phyloP scores from a whole-genome alignment of 2,797 vertebrate genomes.

The Dendrocincla tyrannina region DNA sequence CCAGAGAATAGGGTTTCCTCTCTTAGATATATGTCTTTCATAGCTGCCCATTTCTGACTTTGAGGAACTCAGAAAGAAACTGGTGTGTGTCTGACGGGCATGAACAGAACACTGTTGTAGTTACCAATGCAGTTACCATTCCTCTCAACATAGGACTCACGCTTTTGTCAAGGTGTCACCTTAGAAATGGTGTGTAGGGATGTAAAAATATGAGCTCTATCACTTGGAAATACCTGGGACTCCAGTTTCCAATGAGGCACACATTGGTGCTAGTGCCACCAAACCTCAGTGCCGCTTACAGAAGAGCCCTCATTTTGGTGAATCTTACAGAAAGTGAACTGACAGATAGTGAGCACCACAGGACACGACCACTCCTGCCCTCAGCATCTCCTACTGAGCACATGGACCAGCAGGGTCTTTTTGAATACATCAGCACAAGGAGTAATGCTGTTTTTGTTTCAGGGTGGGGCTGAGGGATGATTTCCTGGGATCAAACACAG shows the following conservation, averaged over 20 bases:
- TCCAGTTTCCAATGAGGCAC: neutral
- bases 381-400: neutral
- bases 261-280: neutral
- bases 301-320: neutral
- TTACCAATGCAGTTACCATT: neutral
- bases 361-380: neutral
- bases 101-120: neutral
- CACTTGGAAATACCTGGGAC: neutral
- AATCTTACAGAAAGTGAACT: neutral
- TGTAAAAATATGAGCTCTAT: neutral
- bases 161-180: neutral
- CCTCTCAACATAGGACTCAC: neutral
- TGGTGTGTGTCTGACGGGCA: rapidly evolving
- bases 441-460: neutral
- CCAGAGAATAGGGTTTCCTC: neutral
- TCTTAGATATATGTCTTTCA: neutral
- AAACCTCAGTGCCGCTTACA: neutral
- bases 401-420: neutral
- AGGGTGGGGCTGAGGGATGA: neutral
- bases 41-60: neutral
- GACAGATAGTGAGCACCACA: neutral
- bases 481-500: neutral
- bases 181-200: neutral
- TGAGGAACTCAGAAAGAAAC: neutral
- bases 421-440: neutral